A percentile compares a stretch with the other conserved stretches of the same genome.
These are phyloP conservation scores for Drosophila melanica DNA, from an alignment of 1,140 invertebrate species.

Conservation along the genomic window DNA sequence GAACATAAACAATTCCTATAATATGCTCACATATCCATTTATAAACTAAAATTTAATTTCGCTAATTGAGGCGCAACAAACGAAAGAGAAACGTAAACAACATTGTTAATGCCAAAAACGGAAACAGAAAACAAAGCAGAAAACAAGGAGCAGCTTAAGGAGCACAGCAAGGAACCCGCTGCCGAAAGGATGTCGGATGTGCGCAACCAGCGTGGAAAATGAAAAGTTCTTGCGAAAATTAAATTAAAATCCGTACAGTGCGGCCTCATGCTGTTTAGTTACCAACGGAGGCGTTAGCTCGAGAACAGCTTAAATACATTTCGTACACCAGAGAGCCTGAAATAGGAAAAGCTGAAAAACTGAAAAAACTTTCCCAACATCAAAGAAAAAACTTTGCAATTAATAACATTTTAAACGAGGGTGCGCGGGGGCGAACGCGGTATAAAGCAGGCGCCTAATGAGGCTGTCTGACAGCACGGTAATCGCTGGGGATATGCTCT, in stretches of 20 bases:
- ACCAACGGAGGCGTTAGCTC: slow-evolving; percentile 33
- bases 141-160: slow-evolving; percentile 8
- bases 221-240: slow-evolving; percentile 59
- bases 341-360: neutral
- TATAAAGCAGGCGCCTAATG: slow-evolving; percentile 25
- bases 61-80: slow-evolving; percentile 39
- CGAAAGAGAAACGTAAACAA: slow-evolving; percentile 30
- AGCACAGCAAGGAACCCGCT: neutral
- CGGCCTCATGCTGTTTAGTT: neutral
- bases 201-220: slow-evolving; percentile 18
- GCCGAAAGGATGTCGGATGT: slow-evolving; percentile 3
- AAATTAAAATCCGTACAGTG: slow-evolving; percentile 48
- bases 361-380: neutral
- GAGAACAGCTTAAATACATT: slow-evolving; percentile 44
- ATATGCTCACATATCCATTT: neutral
- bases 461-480: slow-evolving; percentile 34
- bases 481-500: slow-evolving; percentile 39
- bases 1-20: neutral
- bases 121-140: too few relatives aligned
- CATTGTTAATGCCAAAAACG: neutral
- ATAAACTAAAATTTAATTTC: slow-evolving; percentile 41
- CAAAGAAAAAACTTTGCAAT: slow-evolving; percentile 18
- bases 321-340: slow-evolving; percentile 20
- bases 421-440: neutral
- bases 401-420: slow-evolving; percentile 14